Conservation (phyloP, 2,797 vertebrate species). For the Oophaga sylvatica region DNA sequence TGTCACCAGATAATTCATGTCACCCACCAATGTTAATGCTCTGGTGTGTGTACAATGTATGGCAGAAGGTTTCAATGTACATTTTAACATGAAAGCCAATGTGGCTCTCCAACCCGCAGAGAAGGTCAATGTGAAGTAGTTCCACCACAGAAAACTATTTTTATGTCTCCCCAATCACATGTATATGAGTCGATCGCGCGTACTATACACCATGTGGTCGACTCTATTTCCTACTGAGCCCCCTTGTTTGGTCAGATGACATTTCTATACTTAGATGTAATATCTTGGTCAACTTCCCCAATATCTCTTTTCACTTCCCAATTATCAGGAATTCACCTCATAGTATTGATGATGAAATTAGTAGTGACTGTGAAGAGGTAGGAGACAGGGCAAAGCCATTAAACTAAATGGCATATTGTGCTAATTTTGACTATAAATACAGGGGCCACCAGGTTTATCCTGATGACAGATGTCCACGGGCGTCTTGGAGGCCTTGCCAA, state of each 20-base stretch:
- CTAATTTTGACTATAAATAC: background rate
- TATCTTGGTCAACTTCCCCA: background rate
- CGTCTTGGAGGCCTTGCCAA: no score
- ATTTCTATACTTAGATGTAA: constrained; percentile 4
- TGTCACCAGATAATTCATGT: no score
- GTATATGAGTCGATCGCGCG: background rate
- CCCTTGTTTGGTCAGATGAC: background rate
- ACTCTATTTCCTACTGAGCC: background rate
- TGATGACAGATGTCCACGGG: background rate
- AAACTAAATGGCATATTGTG: background rate
- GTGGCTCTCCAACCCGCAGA: background rate
- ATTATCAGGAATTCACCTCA: no score
- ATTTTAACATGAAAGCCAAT: background rate
- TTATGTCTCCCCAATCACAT: background rate
- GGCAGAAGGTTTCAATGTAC: background rate
- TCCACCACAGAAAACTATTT: background rate
- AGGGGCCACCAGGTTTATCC: background rate
- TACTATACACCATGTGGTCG: background rate
- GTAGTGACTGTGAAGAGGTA: background rate
- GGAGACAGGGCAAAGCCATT: background rate
- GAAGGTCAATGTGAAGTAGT: background rate
- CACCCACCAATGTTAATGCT: no score
- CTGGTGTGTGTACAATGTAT: no score
- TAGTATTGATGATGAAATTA: background rate
- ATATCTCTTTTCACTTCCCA: background rate